Evolutionary conservation across 2,113 vertebrate genomes (phyloP).

Genomic region (Eulemur macaco): DNA sequence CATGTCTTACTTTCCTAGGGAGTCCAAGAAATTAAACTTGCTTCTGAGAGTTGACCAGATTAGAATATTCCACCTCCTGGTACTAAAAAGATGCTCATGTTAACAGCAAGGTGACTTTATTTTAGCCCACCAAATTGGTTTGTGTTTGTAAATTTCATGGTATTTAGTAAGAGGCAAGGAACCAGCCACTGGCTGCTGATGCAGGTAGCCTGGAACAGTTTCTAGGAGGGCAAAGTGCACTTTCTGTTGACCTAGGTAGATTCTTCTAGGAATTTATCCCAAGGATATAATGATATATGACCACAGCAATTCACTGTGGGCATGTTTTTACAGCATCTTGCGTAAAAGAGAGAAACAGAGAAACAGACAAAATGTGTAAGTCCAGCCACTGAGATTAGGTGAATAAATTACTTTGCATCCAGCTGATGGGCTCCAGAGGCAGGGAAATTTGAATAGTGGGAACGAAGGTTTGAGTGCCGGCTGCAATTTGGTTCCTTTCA

Average conservation of each 20-base stretch:
- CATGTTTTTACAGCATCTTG: not conserved
- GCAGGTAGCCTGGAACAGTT: no score
- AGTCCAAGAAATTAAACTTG: not conserved
- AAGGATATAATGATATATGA: not conserved
- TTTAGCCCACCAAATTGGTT: not conserved
- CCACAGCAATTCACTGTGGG: not conserved
- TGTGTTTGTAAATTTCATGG: not conserved
- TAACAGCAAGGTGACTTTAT: not conserved
- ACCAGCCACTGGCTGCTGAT: not conserved
- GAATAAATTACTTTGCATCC: not conserved
- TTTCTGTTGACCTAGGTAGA: not conserved
- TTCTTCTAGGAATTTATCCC: not conserved
- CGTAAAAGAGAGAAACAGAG: not conserved
- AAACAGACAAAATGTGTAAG: not conserved
- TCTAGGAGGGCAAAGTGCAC: not conserved
- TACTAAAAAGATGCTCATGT: not conserved
- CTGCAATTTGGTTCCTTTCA: not conserved
- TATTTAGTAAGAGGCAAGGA: not conserved
- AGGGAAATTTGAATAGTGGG: not conserved
- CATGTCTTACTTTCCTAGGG: not conserved
- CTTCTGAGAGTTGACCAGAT: not conserved
- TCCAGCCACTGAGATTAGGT: not conserved
- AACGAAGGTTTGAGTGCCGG: not conserved
- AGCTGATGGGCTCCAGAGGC: not conserved
- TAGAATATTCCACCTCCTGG: not conserved